Percentiles rank a stretch among this genome's conserved stretches.
These are phyloP conservation scores for Aurelia aurita DNA, from an alignment of 30 jellyfish, hydroid and myxozoan species.

Conservation along the genomic window DNA sequence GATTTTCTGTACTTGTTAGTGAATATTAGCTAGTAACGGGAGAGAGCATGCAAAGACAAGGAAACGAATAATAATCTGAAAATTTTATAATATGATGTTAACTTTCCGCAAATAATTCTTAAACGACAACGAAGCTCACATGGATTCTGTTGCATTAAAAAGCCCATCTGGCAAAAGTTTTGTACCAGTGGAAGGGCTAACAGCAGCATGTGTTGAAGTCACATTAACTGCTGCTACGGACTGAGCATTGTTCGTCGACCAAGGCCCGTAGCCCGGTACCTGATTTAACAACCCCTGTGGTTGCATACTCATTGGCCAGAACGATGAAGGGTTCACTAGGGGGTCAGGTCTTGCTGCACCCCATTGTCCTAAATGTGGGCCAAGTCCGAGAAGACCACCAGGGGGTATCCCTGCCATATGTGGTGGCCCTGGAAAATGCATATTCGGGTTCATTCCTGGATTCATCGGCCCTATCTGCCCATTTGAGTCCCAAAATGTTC, in stretches of 20 bases:
- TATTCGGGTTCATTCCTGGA: conserved; percentile 42
- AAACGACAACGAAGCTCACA: conserved; percentile 49
- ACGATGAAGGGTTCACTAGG: conserved; percentile 44
- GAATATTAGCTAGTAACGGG: too few species aligned
- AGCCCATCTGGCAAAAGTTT: conserved; percentile 79
- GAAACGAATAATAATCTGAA: neutral
- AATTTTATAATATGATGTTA: conserved; percentile 43
- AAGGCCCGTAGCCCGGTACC: conserved; percentile 63
- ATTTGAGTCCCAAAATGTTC: conserved; percentile 57
- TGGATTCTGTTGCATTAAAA: conserved; percentile 79
- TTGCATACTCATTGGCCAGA: conserved; percentile 69
- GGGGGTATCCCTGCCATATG: conserved; percentile 69
- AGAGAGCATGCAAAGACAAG: too few species aligned
- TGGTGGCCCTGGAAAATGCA: conserved; percentile 48
- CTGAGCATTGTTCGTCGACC: conserved; percentile 58
- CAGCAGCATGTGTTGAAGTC: conserved; percentile 57
- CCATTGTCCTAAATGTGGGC: conserved; percentile 72
- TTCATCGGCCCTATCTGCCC: conserved; percentile 59
- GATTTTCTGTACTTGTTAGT: too few species aligned
- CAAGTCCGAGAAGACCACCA: conserved; percentile 55
- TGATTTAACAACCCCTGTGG: conserved; percentile 66
- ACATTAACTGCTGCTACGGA: conserved; percentile 37
- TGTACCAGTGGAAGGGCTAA: conserved; percentile 73
- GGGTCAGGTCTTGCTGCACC: conserved; percentile 63
- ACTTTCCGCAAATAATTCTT: conserved; percentile 48